Conservation (phyloP, 2,797 vertebrate genomes). For the Coccyzus lansbergi region DNA sequence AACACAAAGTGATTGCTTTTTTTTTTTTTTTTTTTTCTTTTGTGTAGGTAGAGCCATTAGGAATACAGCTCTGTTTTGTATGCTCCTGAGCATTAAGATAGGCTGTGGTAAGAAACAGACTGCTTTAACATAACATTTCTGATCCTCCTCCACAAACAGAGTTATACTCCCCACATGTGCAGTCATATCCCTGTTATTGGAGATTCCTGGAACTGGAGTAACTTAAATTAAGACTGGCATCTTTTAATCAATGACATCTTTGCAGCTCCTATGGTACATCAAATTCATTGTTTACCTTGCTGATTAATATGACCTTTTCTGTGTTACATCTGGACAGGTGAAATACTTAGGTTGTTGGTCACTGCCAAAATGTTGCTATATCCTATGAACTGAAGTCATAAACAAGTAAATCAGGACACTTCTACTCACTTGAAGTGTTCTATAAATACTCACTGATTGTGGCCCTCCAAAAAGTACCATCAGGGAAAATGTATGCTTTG, state of each 20-base stretch:
- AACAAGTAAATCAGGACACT: background rate
- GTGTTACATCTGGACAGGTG: background rate
- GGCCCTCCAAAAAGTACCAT: background rate
- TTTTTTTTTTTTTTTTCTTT: background rate
- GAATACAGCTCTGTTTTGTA: background rate
- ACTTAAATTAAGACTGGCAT: background rate
- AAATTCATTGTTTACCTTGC: background rate
- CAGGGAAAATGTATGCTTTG: background rate
- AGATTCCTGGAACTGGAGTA: background rate
- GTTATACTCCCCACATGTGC: background rate
- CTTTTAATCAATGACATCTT: background rate
- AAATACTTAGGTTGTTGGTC: background rate
- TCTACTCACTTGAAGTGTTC: background rate
- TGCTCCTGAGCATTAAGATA: background rate
- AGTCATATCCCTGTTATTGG: background rate
- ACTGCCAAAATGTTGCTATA: background rate
- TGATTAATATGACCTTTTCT: background rate
- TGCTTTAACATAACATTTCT: background rate
- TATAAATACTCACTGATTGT: background rate
- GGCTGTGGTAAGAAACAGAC: background rate
- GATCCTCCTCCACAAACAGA: background rate
- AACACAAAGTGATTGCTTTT: background rate
- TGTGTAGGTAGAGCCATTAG: background rate
- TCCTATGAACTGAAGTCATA: background rate
- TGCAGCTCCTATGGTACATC: rapidly evolving